Evolutionary conservation across 2,797 vertebrate species (phyloP), one percentile per base, ranked within the genome.

Genomic region (Sebastes umbrosus): DNA sequence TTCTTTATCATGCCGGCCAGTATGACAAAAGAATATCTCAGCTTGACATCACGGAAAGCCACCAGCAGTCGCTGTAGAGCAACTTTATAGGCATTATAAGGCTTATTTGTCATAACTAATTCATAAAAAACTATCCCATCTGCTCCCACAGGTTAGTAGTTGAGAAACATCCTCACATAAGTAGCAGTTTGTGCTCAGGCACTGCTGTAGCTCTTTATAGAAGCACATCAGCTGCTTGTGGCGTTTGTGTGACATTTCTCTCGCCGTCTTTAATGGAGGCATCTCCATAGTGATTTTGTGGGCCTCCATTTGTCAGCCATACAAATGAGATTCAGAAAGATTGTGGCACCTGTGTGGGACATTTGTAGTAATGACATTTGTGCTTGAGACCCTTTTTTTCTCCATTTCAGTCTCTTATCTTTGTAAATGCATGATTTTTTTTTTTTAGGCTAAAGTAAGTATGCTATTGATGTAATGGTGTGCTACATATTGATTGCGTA

Each of bases 191-290:
- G n/a, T 69, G 34, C 32, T 32, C 34, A 43, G 1, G 10, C 11
- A 27, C 22, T 29, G 22, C 39, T 46, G 60, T 39, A 22, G 50
- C 54, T 82, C 66, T 70, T 79, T 39, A 50, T 57, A 66, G 52
- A 24, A 69, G 50, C 73, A 69, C 65, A 57, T 73, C 69, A 82
- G 77, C 63, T 81, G 69, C 68, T 18, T 31, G 64, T 55, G 55
- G 62, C 63, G 73, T 60, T 64, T 70, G 75, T 93, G 87, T 83
- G 88, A 84, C 69, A 87, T 92, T 93, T 90, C 87, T 81, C 81
- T 77, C 62, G 1, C 75, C 2, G 50, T 64, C 75, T 81, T 83
- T 80, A 87, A 88, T 74, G 76, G 82, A 73, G 59, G n/a, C 2
- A 34, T 86, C 80, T 73, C 83, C 54, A 52, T 73, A 14, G 78